Conservation (phyloP, 2,113 vertebrate genomes). For the Malurus elegans region DNA sequence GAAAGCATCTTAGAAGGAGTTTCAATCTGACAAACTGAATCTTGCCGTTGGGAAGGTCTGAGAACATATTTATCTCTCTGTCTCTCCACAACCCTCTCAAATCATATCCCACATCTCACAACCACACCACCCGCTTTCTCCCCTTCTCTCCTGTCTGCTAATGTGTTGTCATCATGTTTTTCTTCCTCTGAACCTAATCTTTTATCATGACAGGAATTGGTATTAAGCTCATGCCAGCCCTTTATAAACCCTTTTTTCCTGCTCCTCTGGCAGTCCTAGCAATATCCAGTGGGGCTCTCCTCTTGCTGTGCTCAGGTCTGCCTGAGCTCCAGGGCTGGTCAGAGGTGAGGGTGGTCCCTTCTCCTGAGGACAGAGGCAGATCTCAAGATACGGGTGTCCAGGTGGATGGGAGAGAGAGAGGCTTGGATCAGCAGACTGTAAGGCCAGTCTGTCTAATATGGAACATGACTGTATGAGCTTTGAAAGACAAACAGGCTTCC, state of each 20-base stretch:
- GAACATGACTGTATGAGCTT: neutral
- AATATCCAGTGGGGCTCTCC: neutral
- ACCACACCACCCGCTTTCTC: neutral
- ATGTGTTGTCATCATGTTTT: conserved; percentile 2
- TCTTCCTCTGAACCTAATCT: conserved; percentile 44
- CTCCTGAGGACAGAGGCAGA: neutral
- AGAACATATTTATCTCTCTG: neutral
- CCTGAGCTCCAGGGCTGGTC: neutral
- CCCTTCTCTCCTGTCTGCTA: neutral
- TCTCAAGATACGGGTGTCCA: fast-evolving
- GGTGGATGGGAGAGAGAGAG: neutral
- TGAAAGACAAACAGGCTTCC: neutral
- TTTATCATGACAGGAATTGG: neutral
- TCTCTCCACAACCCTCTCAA: conserved; percentile 46
- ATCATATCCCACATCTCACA: conserved; percentile 2
- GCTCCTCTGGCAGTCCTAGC: neutral
- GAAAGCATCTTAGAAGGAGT: conserved; percentile 35
- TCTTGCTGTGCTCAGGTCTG: neutral
- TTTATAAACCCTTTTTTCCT: neutral
- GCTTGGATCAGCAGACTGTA: neutral
- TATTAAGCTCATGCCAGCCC: neutral
- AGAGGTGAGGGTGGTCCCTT: neutral
- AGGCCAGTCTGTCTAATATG: neutral
- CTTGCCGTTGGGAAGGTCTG: neutral
- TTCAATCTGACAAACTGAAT: conserved; percentile 44